Percentiles rank a stretch among this genome's conserved stretches.
Conservation (phyloP, 1,140 invertebrate genomes). For the Scaptomyza graminum region DNA sequence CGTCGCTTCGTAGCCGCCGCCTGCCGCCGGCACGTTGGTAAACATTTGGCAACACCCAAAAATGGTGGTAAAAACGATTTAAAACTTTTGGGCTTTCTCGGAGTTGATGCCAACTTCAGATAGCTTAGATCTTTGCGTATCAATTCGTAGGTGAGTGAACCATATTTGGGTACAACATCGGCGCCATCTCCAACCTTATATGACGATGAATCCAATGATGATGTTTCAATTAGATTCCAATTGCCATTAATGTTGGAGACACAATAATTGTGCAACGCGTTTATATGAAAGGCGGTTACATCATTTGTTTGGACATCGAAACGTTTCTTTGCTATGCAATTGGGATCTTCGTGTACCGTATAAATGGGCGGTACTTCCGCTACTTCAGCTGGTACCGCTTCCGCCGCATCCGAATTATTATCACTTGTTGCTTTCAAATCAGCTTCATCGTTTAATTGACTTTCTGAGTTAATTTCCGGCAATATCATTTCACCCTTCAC, state of each 20-base stretch:
- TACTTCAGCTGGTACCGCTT: too few species aligned
- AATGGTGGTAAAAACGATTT: slow-evolving; percentile 49
- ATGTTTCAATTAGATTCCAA: slow-evolving; percentile 82
- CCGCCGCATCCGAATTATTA: neutral
- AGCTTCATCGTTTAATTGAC: neutral
- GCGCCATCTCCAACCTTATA: slow-evolving; percentile 63
- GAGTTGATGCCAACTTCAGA: slow-evolving; percentile 37
- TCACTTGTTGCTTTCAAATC: neutral
- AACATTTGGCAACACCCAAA: slow-evolving; percentile 68
- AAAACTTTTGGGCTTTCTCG: slow-evolving; percentile 23
- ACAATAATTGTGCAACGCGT: slow-evolving; percentile 81
- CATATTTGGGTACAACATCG: slow-evolving; percentile 78
- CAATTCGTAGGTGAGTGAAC: slow-evolving; percentile 55
- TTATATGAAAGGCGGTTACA: slow-evolving; percentile 74
- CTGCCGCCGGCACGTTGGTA: slow-evolving; percentile 53
- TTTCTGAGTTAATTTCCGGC: too few species aligned
- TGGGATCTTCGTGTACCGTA: slow-evolving; percentile 69
- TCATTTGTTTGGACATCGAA: slow-evolving; percentile 71
- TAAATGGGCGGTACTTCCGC: too few species aligned
- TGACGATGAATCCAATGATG: slow-evolving; percentile 20
- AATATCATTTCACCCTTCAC: too few species aligned
- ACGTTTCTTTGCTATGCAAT: slow-evolving; percentile 74
- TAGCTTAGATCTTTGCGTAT: slow-evolving; percentile 76
- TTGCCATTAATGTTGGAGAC: slow-evolving; percentile 87
- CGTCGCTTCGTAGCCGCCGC: neutral